Conservation (phyloP, 2,797 vertebrate species). For the Pangasius sanitwongsei region DNA sequence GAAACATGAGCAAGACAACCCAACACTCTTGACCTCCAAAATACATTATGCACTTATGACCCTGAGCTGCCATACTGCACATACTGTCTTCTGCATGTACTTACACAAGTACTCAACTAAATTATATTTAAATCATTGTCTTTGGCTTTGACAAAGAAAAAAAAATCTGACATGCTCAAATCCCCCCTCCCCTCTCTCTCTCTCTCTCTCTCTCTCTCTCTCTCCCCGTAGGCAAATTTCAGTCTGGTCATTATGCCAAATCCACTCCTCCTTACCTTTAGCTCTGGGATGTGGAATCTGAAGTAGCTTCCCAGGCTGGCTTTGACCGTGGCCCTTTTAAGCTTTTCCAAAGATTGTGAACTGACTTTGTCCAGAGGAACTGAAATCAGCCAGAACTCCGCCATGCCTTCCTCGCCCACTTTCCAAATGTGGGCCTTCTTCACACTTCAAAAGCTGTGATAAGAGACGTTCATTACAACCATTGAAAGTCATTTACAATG, state of each 20-base stretch:
- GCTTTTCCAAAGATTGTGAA: slow-evolving; percentile 83
- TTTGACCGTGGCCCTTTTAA: slow-evolving; percentile 83
- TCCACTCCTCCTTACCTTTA: slow-evolving; percentile 81
- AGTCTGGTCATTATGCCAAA: neutral
- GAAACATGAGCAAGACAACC: slow-evolving; percentile 73
- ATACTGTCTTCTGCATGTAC: neutral
- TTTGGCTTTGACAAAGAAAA: neutral
- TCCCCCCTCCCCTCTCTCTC: neutral
- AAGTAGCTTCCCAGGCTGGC: slow-evolving; percentile 82
- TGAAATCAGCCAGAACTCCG: slow-evolving; percentile 92
- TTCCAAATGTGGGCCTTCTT: neutral
- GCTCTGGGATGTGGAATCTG: slow-evolving; percentile 89
- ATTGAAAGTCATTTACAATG: slow-evolving; percentile 6
- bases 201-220: neutral
- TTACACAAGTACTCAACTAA: neutral
- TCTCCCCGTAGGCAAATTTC: neutral
- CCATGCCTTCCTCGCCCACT: slow-evolving; percentile 72
- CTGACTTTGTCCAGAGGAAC: slow-evolving; percentile 91
- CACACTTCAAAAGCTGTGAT: slow-evolving; percentile 40
- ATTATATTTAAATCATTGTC: neutral
- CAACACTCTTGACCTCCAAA: slow-evolving; percentile 66
- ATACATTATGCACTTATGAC: slow-evolving; percentile 55
- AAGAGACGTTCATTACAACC: slow-evolving; percentile 38
- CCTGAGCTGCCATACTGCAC: slow-evolving; percentile 5
- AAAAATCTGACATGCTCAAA: neutral